phyloP scores from a whole-genome alignment of 2,113 vertebrate species.

The Mirza zaza region DNA sequence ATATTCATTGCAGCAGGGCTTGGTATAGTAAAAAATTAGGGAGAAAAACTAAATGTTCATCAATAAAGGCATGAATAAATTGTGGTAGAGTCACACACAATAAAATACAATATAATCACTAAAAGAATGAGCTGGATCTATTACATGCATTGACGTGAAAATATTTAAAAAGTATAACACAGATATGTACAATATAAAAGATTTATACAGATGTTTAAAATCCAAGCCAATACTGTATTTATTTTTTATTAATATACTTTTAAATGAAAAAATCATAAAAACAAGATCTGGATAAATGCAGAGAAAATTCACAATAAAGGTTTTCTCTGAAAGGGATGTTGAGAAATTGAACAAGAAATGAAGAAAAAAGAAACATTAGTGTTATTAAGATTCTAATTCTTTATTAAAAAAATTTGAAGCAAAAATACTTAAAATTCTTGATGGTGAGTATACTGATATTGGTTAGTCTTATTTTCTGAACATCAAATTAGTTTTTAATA shows the following conservation, averaged over 20 bases:
- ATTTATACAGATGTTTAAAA: constrained; percentile 2
- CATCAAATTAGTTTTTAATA: constrained; percentile 8
- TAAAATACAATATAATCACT: neutral
- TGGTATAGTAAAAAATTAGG: neutral
- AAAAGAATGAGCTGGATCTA: neutral
- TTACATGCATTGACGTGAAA: neutral
- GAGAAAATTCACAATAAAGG: neutral
- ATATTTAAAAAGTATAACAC: neutral
- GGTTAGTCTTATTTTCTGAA: neutral
- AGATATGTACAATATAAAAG: neutral
- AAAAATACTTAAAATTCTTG: neutral
- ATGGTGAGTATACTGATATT: neutral
- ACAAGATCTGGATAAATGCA: neutral
- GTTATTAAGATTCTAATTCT: neutral
- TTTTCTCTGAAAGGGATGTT: neutral
- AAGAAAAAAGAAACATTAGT: neutral
- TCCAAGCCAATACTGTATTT: neutral
- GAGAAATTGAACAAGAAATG: neutral
- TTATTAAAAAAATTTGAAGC: neutral
- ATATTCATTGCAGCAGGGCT: neutral
- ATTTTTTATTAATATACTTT: neutral
- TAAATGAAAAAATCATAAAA: neutral
- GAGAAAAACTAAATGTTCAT: neutral
- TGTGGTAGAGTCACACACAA: neutral
- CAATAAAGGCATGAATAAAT: neutral